Evolutionary conservation across 2,113 vertebrate species (phyloP).

Genomic region (Haemorhous mexicanus): DNA sequence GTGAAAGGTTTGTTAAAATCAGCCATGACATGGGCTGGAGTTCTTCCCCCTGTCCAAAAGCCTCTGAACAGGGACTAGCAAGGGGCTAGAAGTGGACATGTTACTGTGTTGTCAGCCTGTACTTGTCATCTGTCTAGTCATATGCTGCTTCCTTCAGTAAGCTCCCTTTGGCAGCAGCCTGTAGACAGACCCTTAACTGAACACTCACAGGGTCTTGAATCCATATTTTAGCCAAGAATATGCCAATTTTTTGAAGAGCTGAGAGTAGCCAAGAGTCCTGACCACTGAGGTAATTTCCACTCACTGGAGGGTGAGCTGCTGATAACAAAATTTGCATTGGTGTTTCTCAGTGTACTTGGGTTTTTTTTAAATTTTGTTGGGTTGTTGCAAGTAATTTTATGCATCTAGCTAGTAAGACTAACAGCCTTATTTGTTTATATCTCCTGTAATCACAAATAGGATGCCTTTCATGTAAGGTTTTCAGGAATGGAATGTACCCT

Average conservation of each 20-base stretch:
- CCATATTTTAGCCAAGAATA: not conserved
- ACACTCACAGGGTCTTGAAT: not conserved
- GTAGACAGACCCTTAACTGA: not conserved
- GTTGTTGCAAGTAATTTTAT: not conserved
- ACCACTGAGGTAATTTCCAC: not conserved
- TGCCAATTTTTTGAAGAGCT: not conserved
- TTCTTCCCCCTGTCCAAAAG: not conserved
- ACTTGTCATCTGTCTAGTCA: not conserved
- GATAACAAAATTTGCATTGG: not conserved
- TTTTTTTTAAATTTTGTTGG: not conserved
- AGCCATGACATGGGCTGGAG: not conserved
- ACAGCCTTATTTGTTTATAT: conserved; percentile 2
- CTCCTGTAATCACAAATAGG: not conserved
- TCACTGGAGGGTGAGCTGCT: not conserved
- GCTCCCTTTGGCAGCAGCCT: not conserved
- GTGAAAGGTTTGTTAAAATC: not conserved
- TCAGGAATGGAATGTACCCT: not conserved
- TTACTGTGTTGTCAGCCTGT: not conserved
- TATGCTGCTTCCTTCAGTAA: not conserved
- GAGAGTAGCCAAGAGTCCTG: not conserved
- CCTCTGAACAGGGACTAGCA: not conserved
- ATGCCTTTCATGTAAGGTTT: not conserved
- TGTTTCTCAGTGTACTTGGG: not conserved
- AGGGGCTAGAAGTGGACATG: not conserved
- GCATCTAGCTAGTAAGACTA: not conserved